phyloP scores from a whole-genome alignment of 2,888 invertebrate species.

The Gonocerus acuteangulatus region DNA sequence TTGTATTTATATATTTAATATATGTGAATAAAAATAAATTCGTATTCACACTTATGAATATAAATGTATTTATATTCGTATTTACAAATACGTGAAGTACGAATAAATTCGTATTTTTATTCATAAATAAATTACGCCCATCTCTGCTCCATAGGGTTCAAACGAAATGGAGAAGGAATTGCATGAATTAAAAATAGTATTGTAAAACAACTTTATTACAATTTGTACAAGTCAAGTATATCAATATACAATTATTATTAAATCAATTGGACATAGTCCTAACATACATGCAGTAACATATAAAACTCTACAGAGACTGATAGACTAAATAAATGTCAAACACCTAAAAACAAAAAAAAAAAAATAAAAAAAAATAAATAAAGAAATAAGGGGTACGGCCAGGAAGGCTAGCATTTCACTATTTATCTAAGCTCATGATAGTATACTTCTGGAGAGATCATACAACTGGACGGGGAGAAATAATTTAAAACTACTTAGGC shows the following conservation, averaged over 20 bases:
- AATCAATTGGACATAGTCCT: too few relatives aligned
- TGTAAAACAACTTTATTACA: not conserved
- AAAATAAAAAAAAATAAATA: slow-evolving; percentile 1
- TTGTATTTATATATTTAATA: too few relatives aligned
- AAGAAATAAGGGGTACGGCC: not conserved
- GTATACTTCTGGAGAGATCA: slow-evolving; percentile 12
- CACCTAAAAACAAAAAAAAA: slow-evolving; percentile 2
- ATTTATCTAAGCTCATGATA: not conserved
- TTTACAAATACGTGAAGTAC: too few relatives aligned
- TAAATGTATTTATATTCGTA: too few relatives aligned
- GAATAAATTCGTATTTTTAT: too few relatives aligned
- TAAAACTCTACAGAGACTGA: not conserved
- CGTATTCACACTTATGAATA: too few relatives aligned
- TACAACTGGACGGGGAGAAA: slow-evolving; percentile 12
- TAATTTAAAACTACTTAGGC: slow-evolving; percentile 17
- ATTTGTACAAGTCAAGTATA: not conserved
- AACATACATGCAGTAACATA: not conserved
- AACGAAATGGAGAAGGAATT: too few relatives aligned
- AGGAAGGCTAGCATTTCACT: too few relatives aligned
- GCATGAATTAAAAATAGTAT: not conserved
- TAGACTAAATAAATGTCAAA: not conserved
- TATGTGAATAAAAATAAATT: too few relatives aligned
- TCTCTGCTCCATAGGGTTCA: too few relatives aligned
- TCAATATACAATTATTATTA: too few relatives aligned
- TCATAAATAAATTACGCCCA: too few relatives aligned